phyloP scores from a whole-genome alignment of 2,888 invertebrate species.

The Diachrysia chrysitis region DNA sequence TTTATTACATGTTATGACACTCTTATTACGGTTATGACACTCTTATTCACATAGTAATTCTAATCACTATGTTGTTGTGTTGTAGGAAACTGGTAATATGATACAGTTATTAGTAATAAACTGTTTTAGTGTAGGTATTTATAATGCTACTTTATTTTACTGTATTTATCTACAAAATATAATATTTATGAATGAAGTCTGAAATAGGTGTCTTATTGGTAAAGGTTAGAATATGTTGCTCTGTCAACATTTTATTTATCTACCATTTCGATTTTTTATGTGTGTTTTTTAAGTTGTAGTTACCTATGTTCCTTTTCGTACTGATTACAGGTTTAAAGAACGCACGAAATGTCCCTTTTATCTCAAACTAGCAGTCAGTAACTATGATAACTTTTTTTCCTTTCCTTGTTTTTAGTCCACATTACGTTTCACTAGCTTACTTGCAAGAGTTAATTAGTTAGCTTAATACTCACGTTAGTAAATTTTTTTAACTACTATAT shows the following conservation, averaged over 20 bases:
- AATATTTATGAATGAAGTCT: not conserved
- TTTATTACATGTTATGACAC: slow-evolving; percentile 1
- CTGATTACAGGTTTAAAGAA: not conserved
- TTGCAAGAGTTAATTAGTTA: too few relatives aligned
- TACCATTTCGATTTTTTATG: too few relatives aligned
- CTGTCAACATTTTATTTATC: too few relatives aligned
- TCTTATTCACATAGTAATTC: not conserved
- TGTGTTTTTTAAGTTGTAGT: too few relatives aligned
- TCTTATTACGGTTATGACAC: not conserved
- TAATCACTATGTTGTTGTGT: not conserved
- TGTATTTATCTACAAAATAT: not conserved
- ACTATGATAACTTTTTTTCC: not conserved
- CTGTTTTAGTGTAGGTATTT: not conserved
- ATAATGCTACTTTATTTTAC: not conserved
- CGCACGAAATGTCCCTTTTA: not conserved
- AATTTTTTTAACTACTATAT: too few relatives aligned
- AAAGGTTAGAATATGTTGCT: too few relatives aligned
- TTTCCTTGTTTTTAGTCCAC: not conserved
- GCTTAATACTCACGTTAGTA: too few relatives aligned
- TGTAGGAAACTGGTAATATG: not conserved
- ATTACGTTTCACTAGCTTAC: too few relatives aligned
- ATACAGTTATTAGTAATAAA: not conserved
- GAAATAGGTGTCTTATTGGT: too few relatives aligned
- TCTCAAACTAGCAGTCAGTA: not conserved
- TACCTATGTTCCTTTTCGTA: not conserved